Conservation (phyloP, 2,888 invertebrate species). For the Athripsodes cinereus region DNA sequence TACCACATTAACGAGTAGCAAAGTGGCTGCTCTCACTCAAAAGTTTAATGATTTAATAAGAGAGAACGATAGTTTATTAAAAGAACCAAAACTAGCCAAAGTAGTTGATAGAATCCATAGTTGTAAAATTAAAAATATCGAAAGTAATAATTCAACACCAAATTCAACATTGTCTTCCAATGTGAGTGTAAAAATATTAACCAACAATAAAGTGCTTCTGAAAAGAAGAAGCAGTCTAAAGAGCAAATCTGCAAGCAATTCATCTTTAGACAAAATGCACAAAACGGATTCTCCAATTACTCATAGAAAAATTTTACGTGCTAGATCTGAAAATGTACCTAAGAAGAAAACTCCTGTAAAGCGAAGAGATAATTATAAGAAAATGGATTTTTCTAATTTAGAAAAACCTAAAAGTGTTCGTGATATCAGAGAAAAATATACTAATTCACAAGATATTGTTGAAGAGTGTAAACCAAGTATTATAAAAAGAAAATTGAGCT, state of each 20-base stretch:
- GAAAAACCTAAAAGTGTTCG: constrained; percentile 34
- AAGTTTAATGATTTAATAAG: constrained; percentile 62
- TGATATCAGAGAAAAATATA: constrained; percentile 42
- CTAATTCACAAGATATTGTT: constrained; percentile 19
- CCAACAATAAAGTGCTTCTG: constrained; percentile 42
- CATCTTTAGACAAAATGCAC: constrained; percentile 43
- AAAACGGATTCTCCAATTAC: constrained; percentile 35
- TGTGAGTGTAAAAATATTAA: constrained; percentile 47
- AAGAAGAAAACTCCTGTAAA: constrained; percentile 24
- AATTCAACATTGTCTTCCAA: constrained; percentile 45
- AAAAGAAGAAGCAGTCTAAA: constrained; percentile 43
- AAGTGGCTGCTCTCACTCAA: constrained; percentile 62
- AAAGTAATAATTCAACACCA: constrained; percentile 44
- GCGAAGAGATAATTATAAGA: constrained; percentile 22
- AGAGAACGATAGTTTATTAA: constrained; percentile 42
- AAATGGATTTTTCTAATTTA: constrained; percentile 5
- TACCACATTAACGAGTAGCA: constrained; percentile 48
- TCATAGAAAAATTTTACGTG: constrained; percentile 41
- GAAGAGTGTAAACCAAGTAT: constrained; percentile 28
- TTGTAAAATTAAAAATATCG: constrained; percentile 34
- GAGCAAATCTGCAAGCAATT: constrained; percentile 48
- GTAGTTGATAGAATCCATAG: constrained; percentile 45
- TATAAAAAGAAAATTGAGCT: constrained; percentile 37
- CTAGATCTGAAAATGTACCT: constrained; percentile 41
- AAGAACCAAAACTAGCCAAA: constrained; percentile 52